Percentiles rank a stretch among this genome's conserved stretches.
phyloP scores from a whole-genome alignment of 2,797 vertebrate genomes.

The Microtus agrestis region DNA sequence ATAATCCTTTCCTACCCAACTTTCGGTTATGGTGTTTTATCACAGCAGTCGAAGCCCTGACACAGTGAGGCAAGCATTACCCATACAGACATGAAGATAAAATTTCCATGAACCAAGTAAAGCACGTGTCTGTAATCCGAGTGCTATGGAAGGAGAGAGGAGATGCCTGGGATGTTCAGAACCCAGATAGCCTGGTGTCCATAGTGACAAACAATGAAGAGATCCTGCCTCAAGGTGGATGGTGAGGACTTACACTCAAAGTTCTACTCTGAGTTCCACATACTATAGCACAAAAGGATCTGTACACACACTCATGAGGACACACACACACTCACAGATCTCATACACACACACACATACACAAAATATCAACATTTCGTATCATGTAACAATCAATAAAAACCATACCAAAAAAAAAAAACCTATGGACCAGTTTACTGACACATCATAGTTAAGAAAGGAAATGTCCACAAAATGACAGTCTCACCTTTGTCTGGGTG shows the following conservation, averaged over 20 bases:
- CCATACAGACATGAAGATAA: not conserved
- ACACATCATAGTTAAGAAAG: not conserved
- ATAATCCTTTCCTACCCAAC: not conserved
- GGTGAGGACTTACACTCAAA: not conserved
- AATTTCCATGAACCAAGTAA: not conserved
- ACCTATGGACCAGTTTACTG: not conserved
- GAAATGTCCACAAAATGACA: not conserved
- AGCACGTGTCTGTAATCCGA: too few relatives aligned
- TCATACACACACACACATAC: not conserved
- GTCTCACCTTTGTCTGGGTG: not conserved
- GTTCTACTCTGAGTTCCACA: not conserved
- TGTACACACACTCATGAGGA: not conserved
- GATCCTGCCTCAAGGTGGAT: not conserved
- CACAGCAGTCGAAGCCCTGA: not conserved
- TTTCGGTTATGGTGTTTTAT: not conserved
- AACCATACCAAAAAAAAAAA: too few relatives aligned
- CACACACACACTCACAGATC: too few relatives aligned
- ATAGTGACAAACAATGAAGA: not conserved
- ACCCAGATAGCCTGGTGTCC: not conserved
- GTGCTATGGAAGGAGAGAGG: not conserved
- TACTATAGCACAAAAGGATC: too few relatives aligned
- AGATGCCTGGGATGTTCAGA: not conserved
- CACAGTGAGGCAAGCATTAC: not conserved
- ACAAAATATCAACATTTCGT: not conserved
- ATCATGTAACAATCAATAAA: not conserved